A percentile compares a stretch with the other conserved stretches of the same genome.
phyloP scores from a whole-genome alignment of 2,888 invertebrate species.

The Cremastinae sp. region DNA sequence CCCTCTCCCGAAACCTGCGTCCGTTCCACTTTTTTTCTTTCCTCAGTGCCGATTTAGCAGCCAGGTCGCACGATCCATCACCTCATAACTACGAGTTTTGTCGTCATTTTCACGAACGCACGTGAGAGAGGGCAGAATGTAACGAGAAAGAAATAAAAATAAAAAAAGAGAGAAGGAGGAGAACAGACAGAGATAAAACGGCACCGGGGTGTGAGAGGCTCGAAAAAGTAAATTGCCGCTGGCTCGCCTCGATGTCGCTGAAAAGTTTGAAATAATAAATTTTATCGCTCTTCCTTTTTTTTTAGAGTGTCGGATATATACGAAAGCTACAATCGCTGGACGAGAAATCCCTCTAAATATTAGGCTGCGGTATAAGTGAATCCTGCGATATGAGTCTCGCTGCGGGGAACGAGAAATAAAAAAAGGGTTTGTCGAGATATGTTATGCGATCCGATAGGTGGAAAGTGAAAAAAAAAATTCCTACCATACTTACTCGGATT shows the following conservation, averaged over 20 bases:
- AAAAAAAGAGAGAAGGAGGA: constrained; percentile 27
- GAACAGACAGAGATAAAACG: constrained; percentile 35
- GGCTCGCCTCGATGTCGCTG: constrained; percentile 60
- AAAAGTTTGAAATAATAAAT: constrained; percentile 75
- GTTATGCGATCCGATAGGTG: constrained; percentile 11
- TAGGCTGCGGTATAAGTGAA: constrained; percentile 24
- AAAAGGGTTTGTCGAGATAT: constrained; percentile 6
- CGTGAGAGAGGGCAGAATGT: constrained; percentile 31
- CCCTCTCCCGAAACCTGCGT: not conserved
- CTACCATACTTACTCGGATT: not conserved
- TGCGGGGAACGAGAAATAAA: constrained; percentile 12
- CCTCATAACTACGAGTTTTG: constrained; percentile 44
- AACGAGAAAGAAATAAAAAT: constrained; percentile 10
- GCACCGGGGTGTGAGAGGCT: constrained; percentile 33
- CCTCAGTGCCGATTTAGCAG: constrained; percentile 26
- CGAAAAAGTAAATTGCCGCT: constrained; percentile 65
- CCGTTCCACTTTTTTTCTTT: constrained; percentile 4
- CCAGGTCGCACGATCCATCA: constrained; percentile 46
- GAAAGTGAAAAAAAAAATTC: not conserved
- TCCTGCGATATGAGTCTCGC: constrained; percentile 33
- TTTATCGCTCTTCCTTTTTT: constrained; percentile 59
- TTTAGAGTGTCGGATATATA: constrained; percentile 47
- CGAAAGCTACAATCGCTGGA: constrained; percentile 33
- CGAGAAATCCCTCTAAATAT: constrained; percentile 42
- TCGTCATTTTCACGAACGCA: constrained; percentile 42